Evolutionary conservation across 2,888 invertebrate genomes (phyloP).

Genomic region (Germaria angustata): DNA sequence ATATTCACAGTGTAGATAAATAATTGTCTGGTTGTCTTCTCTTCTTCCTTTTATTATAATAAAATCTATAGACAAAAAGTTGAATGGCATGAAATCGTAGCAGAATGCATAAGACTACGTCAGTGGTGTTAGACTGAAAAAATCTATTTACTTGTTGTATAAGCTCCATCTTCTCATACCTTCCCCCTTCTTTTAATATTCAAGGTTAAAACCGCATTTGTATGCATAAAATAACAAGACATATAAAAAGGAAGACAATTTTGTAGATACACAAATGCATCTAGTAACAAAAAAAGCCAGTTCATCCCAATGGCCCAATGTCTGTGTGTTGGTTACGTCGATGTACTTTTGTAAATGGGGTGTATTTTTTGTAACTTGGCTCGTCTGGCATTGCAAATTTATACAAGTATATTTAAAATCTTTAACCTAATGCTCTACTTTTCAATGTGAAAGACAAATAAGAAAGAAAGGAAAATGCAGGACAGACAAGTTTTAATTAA

Average conservation of each 20-base stretch:
- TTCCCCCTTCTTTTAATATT: conserved; percentile 16
- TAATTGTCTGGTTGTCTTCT: no score
- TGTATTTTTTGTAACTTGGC: conserved; percentile 38
- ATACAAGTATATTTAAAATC: conserved; percentile 34
- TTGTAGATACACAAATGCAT: conserved; percentile 33
- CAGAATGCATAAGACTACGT: conserved; percentile 14
- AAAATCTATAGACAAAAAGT: conserved; percentile 51
- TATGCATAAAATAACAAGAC: conserved; percentile 64
- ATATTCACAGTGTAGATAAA: no score
- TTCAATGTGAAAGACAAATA: conserved; percentile 29
- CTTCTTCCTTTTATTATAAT: conserved; percentile 46
- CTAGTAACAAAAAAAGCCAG: not conserved
- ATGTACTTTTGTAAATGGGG: conserved; percentile 4
- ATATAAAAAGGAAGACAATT: conserved; percentile 47
- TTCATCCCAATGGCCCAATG: not conserved
- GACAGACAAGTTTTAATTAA: conserved; percentile 49
- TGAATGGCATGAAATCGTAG: conserved; percentile 39
- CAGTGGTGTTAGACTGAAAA: not conserved
- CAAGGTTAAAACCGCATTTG: conserved; percentile 65
- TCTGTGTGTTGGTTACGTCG: not conserved
- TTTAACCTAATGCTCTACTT: conserved; percentile 65
- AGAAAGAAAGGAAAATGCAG: not conserved
- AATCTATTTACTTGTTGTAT: not conserved
- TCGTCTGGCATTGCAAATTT: conserved; percentile 37
- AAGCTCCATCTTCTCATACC: not conserved